A percentile compares a stretch with the other conserved stretches of the same genome.
Conservation (phyloP, 2,113 vertebrate species). For the Canis aureus region DNA sequence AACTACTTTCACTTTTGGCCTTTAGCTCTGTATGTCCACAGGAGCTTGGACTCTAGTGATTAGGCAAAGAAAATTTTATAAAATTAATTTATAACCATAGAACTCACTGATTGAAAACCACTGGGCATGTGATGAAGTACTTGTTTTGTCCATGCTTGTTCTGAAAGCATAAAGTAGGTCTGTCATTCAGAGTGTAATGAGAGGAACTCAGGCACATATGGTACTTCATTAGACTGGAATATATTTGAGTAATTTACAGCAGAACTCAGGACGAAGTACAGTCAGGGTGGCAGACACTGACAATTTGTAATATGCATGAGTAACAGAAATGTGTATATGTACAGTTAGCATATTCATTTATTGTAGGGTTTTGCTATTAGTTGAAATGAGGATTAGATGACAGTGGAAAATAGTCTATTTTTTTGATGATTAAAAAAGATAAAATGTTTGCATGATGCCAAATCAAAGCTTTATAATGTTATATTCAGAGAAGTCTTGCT, state of each 20-base stretch:
- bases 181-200: constrained; percentile 65
- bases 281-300: background rate
- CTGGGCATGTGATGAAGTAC: constrained; percentile 55
- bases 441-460: background rate
- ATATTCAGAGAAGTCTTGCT: background rate
- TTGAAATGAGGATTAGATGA: constrained; percentile 54
- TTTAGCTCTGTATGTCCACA: background rate
- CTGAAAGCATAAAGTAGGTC: constrained; percentile 65
- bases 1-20: background rate
- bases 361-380: background rate
- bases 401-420: constrained; percentile 38
- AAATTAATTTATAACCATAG: constrained; percentile 42
- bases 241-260: constrained; percentile 61
- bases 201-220: constrained; percentile 57
- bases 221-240: constrained; percentile 68
- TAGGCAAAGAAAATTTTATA: constrained; percentile 47
- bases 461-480: constrained; percentile 43
- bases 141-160: constrained; percentile 67
- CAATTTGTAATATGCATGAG: constrained; percentile 28
- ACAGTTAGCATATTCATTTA: constrained; percentile 33
- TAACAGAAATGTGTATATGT: constrained; percentile 13
- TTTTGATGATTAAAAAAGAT: background rate
- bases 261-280: constrained; percentile 52
- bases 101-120: constrained; percentile 54
- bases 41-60: constrained; percentile 21